Evolutionary conservation across 2,888 invertebrate genomes (phyloP), one percentile per base, ranked within the genome.

Genomic region (Tortricodes alternella): DNA sequence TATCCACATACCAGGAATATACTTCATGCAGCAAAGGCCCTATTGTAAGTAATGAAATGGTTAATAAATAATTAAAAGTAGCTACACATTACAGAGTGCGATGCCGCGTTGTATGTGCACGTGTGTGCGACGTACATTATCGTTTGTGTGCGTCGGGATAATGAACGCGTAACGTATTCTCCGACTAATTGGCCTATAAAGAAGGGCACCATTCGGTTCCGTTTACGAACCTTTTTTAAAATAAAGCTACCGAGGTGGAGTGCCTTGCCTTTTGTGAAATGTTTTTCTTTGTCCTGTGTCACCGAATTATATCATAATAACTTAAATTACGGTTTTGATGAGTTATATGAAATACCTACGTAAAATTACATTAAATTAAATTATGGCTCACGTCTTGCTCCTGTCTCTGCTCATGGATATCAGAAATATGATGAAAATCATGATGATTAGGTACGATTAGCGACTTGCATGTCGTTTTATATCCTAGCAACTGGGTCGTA

Each of bases 131-230:
- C 52, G 63, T 62, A 68, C 65, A 63, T 76, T 75, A 80, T 76
- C 73, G 75, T 68, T 62, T 65, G 59, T 63, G 59, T 66, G 69
- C 67, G 70, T 52, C 59, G 70, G 63, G 63, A 70, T 80, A 82
- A 83, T 80, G 74, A 83, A 79, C 71, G 76, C 70, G 69, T 74
- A 68, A 72, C 69, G 71, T 78, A 76, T 76, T 74, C 75, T 73
- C 72, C 71, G 70, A 69, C 80, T 83, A 84, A 85, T 84, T 83
- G 76, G 74, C 67, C 67, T 68, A 79, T 83, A 80, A 80, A 83
- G 74, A 73, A 78, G 62, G 64, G 65, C 62, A 58, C 68, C 68
- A 70, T 70, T 74, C 65, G 62, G 68, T 63, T 64, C 66, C 70
- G 63, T 71, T 68, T 64, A 59, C 61, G 57, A 71, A 77, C 75